phyloP scores from a whole-genome alignment of 92 coral and sea anemone species.

The Ricordea florida region DNA sequence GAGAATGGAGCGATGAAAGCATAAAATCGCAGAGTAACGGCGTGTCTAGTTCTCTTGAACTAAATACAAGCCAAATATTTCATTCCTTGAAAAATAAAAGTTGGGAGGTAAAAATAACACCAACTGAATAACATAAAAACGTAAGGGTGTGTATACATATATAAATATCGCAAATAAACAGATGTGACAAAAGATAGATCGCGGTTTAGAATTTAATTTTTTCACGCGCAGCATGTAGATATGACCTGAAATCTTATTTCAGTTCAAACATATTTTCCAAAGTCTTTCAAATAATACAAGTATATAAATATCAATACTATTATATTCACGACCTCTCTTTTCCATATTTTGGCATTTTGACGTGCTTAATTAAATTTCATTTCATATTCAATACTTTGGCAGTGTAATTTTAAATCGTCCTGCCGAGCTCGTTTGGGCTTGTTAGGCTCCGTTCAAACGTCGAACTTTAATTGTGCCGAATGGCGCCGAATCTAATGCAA shows the following conservation, averaged over 20 bases:
- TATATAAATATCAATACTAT: conserved; percentile 45
- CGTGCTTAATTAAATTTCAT: conserved; percentile 28
- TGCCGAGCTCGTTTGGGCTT: too few relatives aligned
- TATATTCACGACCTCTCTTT: conserved; percentile 39
- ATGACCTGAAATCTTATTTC: conserved; percentile 37
- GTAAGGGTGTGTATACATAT: neutral
- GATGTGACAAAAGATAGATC: conserved; percentile 1
- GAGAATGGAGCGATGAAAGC: too few relatives aligned
- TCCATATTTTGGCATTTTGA: conserved; percentile 35
- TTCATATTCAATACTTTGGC: neutral
- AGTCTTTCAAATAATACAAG: conserved; percentile 30
- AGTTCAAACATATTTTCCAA: conserved; percentile 33
- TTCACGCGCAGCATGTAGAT: conserved; percentile 46
- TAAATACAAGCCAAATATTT: neutral
- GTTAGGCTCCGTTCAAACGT: too few relatives aligned
- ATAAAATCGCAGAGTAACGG: neutral
- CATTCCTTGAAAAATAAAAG: conserved; percentile 29
- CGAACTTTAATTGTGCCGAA: too few relatives aligned
- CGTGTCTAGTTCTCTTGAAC: neutral
- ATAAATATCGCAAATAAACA: neutral
- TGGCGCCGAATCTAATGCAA: too few relatives aligned
- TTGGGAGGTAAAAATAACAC: conserved; percentile 39
- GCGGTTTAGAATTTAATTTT: conserved; percentile 16
- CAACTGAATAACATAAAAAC: neutral
- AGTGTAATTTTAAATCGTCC: too few relatives aligned